Base-by-base conservation (phyloP, 1,140 invertebrate species). In the Cylas formicarius region DNA sequence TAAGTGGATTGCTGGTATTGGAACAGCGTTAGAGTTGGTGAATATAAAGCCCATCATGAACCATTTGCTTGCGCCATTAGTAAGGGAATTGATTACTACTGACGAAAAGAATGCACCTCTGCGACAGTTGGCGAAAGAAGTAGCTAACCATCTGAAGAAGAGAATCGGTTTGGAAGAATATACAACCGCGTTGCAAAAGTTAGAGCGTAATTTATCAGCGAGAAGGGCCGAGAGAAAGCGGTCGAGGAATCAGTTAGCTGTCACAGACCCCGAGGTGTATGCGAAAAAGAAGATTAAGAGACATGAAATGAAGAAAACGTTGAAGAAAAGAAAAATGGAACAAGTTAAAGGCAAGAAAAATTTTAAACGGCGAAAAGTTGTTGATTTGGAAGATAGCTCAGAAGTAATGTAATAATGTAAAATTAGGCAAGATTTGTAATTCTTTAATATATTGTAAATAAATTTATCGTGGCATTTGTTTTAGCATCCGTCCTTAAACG, bases 201-300 rank as follows among this genome's bases (percentile, higher is more conserved):
- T 76, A 2, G 73, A 81, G 58, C 70, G 74, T 19, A 71, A 65
- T 37, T 55, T 84, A 2, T 74, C 77, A 35, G 67, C 76, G 4
- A 79, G 72, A 53, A 71, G 75, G 60, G 76, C 78, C 14, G 74
- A 79, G 51, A 72, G 81, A 46, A 87, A 84, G 55, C 75, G 76
- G 48, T 53, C 69, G 16, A 70, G 76, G 31, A 75, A 72, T 69
- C 71, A 84, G 70, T 69, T 79, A 63, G 76, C 75, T 56, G 77
- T 90, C 1, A 77, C 76, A 1, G 75, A 88, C 69, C 86, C 86
- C 17, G 82, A 86, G 55, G 69, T 75, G 48, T 80, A 81, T 19
- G 84, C 84, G 0, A 82, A 82, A 60, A 78, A 80, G 59, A 87
- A 85, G 68, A 75, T 88, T 4, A 77, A 78, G 32, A 74, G 78